Evolutionary conservation across 1,140 invertebrate species (phyloP), one percentile per base, ranked within the genome.

Genomic region (Steinernema khuongi): DNA sequence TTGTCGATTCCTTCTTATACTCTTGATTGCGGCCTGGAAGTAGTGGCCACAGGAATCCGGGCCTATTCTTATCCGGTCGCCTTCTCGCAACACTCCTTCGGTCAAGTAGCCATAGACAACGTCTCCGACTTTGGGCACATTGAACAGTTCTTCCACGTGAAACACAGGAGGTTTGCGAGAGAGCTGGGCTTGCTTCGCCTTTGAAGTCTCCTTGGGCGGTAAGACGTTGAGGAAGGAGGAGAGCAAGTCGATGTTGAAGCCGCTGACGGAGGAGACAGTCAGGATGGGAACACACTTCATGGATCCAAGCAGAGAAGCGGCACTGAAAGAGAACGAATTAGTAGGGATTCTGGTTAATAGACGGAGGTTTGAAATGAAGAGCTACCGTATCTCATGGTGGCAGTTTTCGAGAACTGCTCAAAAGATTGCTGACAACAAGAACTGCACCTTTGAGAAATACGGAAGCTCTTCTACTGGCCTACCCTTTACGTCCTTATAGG

Each of bases 251-350:
- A 77, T 70, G 22, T 84, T 80, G 19, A 90, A 88, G 0, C 96
- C 96, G 18, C 90, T 93, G 0, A 98, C 94, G 85, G 91, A 93
- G n/a, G 94, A 97, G n/a, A 96, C 91, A 68, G 90, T 90, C 85
- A 98, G 94, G 78, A 98, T 92, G 11, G 96, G 93, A 44, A 93
- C 90, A 70, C 91, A 88, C 68, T 70, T 71, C n/a, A 75, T 90
- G 88, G 80, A 43, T 29, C 28, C 32, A 28, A 81, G 31, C 26
- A 67, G 50, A 19, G 36, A 31, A n/a, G 81, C 81, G 33, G 70
- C 80, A 2, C 73, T 82, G 32, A 77, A 79, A 44, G n/a, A n/a
- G n/a, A n/a, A n/a, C n/a, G n/a, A n/a, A n/a, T n/a, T n/a, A n/a
- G n/a, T n/a, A n/a, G 44, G 75, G 18, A 32, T 33, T 1, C 41